Evolutionary conservation across 2,797 vertebrate genomes (phyloP).

Genomic region (Valencia hispanica): DNA sequence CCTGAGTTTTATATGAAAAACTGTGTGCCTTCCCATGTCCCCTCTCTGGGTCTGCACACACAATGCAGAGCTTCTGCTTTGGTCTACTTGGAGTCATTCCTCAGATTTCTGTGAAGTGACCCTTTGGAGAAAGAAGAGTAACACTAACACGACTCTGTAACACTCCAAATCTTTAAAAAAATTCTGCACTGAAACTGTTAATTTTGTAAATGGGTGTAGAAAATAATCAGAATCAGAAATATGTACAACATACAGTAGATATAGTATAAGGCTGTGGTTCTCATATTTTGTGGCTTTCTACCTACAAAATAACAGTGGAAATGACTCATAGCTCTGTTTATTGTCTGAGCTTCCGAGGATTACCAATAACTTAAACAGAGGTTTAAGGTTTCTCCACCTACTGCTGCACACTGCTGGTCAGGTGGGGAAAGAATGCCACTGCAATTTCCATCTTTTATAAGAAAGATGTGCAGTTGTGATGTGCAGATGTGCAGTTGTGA

Average conservation of each 20-base stretch:
- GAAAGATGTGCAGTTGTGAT: background rate
- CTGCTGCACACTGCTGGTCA: background rate
- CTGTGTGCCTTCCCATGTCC: conserved; percentile 52
- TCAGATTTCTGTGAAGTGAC: conserved; percentile 26
- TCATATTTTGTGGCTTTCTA: background rate
- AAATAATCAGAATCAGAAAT: background rate
- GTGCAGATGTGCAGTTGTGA: background rate
- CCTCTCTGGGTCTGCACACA: conserved; percentile 50
- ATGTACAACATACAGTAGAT: background rate
- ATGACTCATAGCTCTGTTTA: background rate
- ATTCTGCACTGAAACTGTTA: background rate
- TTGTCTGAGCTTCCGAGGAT: background rate
- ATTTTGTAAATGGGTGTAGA: background rate
- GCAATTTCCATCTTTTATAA: background rate
- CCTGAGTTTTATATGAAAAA: conserved; percentile 54
- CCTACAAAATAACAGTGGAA: background rate
- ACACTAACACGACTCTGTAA: background rate
- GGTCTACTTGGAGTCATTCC: conserved; percentile 14
- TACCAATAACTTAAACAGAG: background rate
- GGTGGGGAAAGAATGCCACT: background rate
- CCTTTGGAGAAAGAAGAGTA: conserved; percentile 5
- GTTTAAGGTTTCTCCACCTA: background rate
- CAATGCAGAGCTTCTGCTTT: conserved; percentile 53
- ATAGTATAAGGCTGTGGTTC: background rate
- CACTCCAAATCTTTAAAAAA: background rate